Evolutionary conservation across 2,113 vertebrate genomes (phyloP).

Genomic region (Apteryx mantelli): DNA sequence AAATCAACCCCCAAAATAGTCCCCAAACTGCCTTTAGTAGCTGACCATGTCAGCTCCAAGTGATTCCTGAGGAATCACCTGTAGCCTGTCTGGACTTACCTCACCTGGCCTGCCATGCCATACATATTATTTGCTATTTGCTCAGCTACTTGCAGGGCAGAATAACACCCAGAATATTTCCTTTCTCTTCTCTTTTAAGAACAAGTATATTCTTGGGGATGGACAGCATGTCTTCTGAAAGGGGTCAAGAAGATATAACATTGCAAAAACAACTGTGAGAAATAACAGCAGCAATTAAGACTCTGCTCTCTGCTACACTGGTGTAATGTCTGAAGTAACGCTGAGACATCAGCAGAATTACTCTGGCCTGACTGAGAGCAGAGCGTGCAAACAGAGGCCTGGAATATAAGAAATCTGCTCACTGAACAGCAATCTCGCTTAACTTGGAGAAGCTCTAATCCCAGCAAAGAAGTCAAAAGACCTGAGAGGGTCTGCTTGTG

Average conservation of each 20-base stretch:
- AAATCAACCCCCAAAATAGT: neutral
- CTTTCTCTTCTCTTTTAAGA: neutral
- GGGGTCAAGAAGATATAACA: neutral
- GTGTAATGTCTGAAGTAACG: fast-evolving
- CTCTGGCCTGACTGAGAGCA: neutral
- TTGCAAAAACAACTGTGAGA: neutral
- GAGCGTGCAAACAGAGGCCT: neutral
- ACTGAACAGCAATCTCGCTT: neutral
- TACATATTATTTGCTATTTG: neutral
- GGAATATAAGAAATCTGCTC: neutral
- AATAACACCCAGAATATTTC: neutral
- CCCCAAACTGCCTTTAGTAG: neutral
- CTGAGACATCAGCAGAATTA: neutral
- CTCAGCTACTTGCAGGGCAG: neutral
- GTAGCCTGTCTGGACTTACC: neutral
- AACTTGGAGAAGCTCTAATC: neutral
- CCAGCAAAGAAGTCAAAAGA: neutral
- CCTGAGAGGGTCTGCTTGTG: neutral
- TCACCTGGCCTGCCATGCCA: neutral
- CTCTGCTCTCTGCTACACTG: neutral
- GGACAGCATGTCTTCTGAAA: neutral
- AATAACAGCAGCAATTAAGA: neutral
- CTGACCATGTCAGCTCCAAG: neutral
- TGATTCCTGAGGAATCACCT: neutral
- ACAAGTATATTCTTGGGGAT: neutral